Conservation (phyloP, 2,888 invertebrate species). For the Prosapia bicincta region DNA sequence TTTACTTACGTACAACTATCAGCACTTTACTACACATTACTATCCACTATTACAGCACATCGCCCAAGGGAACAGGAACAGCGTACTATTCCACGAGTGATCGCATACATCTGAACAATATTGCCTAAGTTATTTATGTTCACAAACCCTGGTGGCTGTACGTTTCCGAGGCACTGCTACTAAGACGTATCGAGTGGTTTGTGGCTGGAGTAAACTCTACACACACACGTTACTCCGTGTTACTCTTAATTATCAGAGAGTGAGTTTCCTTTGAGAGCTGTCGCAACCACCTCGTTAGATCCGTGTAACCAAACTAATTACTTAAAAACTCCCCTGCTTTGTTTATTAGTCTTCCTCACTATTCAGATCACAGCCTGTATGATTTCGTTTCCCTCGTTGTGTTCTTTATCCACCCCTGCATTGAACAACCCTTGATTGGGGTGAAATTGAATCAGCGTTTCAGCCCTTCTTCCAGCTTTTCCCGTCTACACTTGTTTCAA, state of each 20-base stretch:
- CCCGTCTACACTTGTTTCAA: conserved; percentile 21
- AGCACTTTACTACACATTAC: no score
- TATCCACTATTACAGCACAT: no score
- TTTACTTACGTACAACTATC: no score
- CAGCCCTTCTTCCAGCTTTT: conserved; percentile 8
- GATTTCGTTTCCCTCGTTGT: conserved; percentile 2
- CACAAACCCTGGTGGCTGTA: not conserved
- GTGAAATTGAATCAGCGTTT: conserved; percentile 19
- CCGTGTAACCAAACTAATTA: not conserved
- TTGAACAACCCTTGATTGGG: conserved; percentile 12
- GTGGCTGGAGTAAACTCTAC: not conserved
- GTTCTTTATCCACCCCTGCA: not conserved
- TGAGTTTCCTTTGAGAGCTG: not conserved
- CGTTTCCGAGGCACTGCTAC: no score
- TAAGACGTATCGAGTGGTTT: not conserved
- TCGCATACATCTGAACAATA: not conserved
- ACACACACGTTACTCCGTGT: not conserved
- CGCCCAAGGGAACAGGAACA: no score
- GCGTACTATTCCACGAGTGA: no score
- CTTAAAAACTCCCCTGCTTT: not conserved
- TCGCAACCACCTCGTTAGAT: not conserved
- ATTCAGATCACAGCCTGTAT: not conserved
- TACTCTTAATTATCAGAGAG: not conserved
- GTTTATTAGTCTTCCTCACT: not conserved
- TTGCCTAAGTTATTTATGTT: not conserved